Evolutionary conservation across 2,113 vertebrate genomes (phyloP), one percentile per base, ranked within the genome.

Genomic region (Esox niger): DNA sequence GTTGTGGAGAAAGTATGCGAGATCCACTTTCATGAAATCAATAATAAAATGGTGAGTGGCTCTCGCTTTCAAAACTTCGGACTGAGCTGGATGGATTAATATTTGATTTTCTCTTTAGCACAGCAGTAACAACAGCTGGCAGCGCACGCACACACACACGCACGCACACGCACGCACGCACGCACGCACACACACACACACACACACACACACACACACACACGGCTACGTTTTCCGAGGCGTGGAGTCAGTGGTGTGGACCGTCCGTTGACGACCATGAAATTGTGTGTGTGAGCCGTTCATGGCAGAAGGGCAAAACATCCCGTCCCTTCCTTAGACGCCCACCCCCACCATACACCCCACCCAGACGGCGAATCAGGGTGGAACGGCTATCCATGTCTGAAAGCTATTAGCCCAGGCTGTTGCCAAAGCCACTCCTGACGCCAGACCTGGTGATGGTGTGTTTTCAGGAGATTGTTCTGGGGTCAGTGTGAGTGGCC

Each of bases 11-110:
- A 96, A 93, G 94, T 96, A 89, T 96, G 94, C 84, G 94, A 96
- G 88, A 96, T 96, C 77, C 94, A 96, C 89, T 96, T 96, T 91
- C 95, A 96, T 75, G 95, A 96, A 92, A 96, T 96, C 93, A 96
- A 96, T 91, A 96, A 96, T 89, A 96, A 96, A 91, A 96, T 96
- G 95, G 95, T 96, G 90, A 93, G 95, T 93, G 30, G 63, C 64
- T 77, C 75, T 83, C 66, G 74, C 63, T 78, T 74, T 76, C 65
- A 55, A 52, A 78, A 76, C 76, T 69, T 67, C 76, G 75, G 47
- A 43, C 31, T 35, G n/a, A 4, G 27, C 63, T n/a, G 43, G 60
- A 47, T 10, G 73, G 79, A 83, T 82, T 82, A 81, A 83, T 82
- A 78, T 85, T 80, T 75, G 68, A 82, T 79, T 63, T 73, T 64